These are phyloP conservation scores for Rutpela maculata DNA, from an alignment of 2,888 invertebrate species.

Conservation along the genomic window DNA sequence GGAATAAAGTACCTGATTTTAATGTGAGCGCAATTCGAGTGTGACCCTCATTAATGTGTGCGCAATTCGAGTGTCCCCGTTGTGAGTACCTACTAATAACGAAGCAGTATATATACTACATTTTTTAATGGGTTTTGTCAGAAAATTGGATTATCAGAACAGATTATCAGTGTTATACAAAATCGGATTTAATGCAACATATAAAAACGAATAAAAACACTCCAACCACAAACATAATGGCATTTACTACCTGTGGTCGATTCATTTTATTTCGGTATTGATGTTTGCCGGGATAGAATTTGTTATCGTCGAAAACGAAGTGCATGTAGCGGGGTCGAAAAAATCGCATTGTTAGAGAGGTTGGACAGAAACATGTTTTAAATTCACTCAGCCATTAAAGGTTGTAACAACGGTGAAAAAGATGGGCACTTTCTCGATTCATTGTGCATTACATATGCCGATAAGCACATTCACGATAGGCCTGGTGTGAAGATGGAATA, in stretches of 20 bases:
- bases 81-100: no score
- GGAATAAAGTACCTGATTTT: no score
- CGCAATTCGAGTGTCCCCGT: no score
- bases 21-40: no score
- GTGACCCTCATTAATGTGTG: no score
- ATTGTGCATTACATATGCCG: conserved; percentile 20
- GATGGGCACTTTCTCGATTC: conserved; percentile 20
- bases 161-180: background rate
- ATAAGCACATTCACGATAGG: conserved; percentile 1
- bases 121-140: background rate
- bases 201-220: conserved; percentile 28
- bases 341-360: conserved; percentile 34
- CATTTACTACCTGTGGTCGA: conserved; percentile 33
- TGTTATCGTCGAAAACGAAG: conserved; percentile 33
- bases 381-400: conserved; percentile 29
- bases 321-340: conserved; percentile 19
- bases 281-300: conserved; percentile 10
- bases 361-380: conserved; percentile 29
- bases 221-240: conserved; percentile 32
- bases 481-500: background rate
- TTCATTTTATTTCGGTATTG: conserved; percentile 19
- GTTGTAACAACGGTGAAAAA: conserved; percentile 17
- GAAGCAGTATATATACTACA: no score
- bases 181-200: background rate
- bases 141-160: background rate